phyloP scores from a whole-genome alignment of 1,140 invertebrate genomes.

The Batillaria attramentaria region DNA sequence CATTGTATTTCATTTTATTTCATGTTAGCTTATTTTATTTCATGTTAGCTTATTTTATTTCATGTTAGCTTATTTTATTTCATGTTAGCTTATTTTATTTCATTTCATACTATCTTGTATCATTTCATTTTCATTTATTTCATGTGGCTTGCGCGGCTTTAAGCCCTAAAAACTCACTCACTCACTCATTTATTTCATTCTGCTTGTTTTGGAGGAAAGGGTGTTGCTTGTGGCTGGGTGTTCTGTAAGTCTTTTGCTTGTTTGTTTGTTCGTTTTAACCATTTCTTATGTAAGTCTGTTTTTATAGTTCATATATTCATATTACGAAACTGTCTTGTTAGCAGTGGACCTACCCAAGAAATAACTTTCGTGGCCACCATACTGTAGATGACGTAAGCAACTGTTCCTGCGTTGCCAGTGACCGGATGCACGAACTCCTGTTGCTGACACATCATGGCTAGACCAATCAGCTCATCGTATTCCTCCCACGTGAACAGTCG shows the following conservation, averaged over 20 bases:
- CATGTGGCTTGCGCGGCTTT: too few species aligned
- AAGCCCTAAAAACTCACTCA: too few species aligned
- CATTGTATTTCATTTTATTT: too few species aligned
- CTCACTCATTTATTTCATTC: too few species aligned
- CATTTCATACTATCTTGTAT: too few species aligned
- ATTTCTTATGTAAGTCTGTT: too few species aligned
- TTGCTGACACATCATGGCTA: slow-evolving; percentile 5
- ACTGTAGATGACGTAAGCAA: slow-evolving; percentile 7
- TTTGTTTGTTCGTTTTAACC: not conserved
- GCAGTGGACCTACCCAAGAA: not conserved
- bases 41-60: too few species aligned
- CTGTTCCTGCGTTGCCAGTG: not conserved
- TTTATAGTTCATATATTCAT: too few species aligned
- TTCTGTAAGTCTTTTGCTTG: not conserved
- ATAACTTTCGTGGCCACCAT: not conserved
- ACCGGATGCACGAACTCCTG: not conserved
- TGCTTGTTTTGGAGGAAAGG: not conserved
- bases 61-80: too few species aligned
- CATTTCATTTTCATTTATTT: too few species aligned
- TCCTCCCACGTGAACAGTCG: slow-evolving; percentile 18
- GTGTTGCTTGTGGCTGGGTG: not conserved
- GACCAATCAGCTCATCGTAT: slow-evolving; percentile 23
- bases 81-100: too few species aligned
- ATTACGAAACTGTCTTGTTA: not conserved
- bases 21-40: too few species aligned